Base-by-base conservation (phyloP, 2,113 vertebrate species). In the Serinus canaria region DNA sequence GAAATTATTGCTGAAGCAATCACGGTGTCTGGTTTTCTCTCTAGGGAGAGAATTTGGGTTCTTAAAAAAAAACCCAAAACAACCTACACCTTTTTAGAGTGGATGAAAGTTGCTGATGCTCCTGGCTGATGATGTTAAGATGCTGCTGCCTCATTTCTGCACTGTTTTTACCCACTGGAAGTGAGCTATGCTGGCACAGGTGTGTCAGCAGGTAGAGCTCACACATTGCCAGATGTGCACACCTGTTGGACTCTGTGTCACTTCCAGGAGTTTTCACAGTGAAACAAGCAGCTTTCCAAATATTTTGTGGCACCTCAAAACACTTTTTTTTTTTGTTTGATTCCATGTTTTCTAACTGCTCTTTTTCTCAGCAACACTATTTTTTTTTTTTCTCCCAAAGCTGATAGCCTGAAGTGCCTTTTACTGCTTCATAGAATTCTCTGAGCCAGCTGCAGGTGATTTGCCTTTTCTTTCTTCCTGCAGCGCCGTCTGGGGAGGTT, bases 401-500 rank as follows among this genome's bases (percentile, higher is more conserved):
- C 37, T 49, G 28, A 24, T 30, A 12, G 22, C 24, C 15, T 35
- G 47, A 59, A 64, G 22, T 31, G 33, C 49, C 25, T 68, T 59
- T 44, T 73, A 13, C 22, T 56, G 14, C 31, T 81, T 39, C 22
- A 25, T 24, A 8, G 16, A 6, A 30, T 80, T 39, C 35, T 30
- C 41, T 43, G 33, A 64, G 27, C 33, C 64, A 81, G 35, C 73
- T 89, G 30, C 30, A 24, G 59, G 23, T 3, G 4, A 6, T 37
- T 47, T 52, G 27, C 17, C 7, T 3, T 66, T 8, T 7, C 11
- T 75, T 39, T n/a, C 24, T 31, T 44, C 27, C 35, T 15, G 50
- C 12, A 81, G 39, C 2, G 0, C 23, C 0, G 1, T 44, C 27
- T 47, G 27, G 30, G 41, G 19, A 75, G 8, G 20, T 39, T 63